Evolutionary conservation across 2,888 invertebrate genomes (phyloP), one percentile per base, ranked within the genome.

Genomic region (Aquatica leii): DNA sequence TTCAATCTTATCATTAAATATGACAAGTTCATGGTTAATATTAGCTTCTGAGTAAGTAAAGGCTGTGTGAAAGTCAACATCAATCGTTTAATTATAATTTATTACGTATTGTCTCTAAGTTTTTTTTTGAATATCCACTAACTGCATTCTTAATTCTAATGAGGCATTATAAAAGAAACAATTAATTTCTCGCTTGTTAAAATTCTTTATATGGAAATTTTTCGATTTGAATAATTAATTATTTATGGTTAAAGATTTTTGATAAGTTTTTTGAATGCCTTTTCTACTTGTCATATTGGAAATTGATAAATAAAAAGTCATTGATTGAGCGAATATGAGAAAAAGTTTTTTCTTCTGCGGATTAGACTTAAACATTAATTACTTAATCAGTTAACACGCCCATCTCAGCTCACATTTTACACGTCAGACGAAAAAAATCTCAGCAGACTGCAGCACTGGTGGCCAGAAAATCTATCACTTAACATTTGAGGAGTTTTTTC

Each of bases 361-460:
- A 50, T 24, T 12, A 12, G 11, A 11, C 31, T 35, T n/a, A 46
- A 20, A 46, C 78, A 78, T 78, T 78, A 78, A 79, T 80, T 79
- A 77, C 78, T 80, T 78, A 78, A 79, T 80, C 77, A 78, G 78
- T 78, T 79, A 77, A 78, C 78, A 78, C 74, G 72, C 72, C 76
- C 77, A 77, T 76, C 76, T 75, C 54, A 15, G 55, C 54, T 52
- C 55, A 55, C 65, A 67, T 59, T 65, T 63, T 50, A 65, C 61
- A 62, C 50, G 60, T 53, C 66, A 60, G 49, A 50, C 51, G 18
- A 37, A 63, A 64, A 60, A 59, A 63, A 54, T 54, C 46, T 43
- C 49, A 21, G 40, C 1, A 50, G 21, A 43, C 40, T n/a, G 59
- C 67, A 31, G 51, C 56, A 51, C 48, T 57, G 67, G 65, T 67